Evolutionary conservation across 1,140 invertebrate species (phyloP).

Genomic region (Heliconius congener): DNA sequence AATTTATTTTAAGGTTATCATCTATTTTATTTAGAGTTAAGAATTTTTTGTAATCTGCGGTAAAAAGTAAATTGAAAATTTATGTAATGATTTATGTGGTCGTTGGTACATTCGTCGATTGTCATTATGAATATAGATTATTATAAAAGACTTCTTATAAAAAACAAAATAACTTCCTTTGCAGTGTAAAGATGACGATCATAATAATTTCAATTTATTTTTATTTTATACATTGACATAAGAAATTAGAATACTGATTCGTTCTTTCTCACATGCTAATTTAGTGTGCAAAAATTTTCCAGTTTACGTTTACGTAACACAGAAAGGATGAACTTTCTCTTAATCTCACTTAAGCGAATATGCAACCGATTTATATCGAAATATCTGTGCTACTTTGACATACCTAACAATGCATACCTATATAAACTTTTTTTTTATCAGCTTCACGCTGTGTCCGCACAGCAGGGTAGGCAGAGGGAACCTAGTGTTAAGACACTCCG

Average conservation of each 20-base stretch:
- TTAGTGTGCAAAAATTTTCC: constrained; percentile 9
- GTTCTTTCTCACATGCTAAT: constrained; percentile 7
- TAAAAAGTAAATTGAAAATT: too few species aligned
- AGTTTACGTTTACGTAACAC: constrained; percentile 25
- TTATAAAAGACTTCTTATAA: background rate
- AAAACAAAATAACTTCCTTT: background rate
- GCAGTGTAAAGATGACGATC: background rate
- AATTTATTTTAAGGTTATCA: background rate
- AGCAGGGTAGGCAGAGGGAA: too few species aligned
- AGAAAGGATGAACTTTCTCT: constrained; percentile 33
- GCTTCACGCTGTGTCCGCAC: too few species aligned
- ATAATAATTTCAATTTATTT: background rate
- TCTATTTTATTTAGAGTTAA: too few species aligned
- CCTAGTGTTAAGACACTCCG: too few species aligned
- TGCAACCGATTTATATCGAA: constrained; percentile 17
- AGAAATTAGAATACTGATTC: background rate
- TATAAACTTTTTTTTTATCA: too few species aligned
- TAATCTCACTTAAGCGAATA: constrained; percentile 22
- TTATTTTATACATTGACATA: background rate
- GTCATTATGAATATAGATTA: background rate
- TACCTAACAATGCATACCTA: background rate
- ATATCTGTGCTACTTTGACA: constrained; percentile 7
- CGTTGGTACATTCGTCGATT: background rate
- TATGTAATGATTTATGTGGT: background rate
- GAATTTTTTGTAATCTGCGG: too few species aligned